Evolutionary conservation across 1,140 invertebrate species (phyloP), one percentile per base, ranked within the genome.

Genomic region (Amphibalanus amphitrite): DNA sequence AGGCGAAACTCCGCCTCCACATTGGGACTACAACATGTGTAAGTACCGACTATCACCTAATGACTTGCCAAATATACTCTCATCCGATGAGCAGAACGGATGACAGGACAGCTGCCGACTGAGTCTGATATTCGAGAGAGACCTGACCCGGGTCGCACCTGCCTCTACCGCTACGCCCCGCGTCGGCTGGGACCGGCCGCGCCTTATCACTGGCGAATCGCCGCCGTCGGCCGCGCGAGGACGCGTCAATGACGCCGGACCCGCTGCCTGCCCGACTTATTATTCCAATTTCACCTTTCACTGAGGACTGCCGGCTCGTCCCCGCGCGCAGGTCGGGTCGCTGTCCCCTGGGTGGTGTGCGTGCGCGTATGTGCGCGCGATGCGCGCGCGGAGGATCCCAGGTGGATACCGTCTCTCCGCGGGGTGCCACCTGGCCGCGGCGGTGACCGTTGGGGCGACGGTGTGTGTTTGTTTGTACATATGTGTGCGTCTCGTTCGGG

Each of bases 221-320:
- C 47, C 47, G 47, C 47, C 47, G 10, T 20, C 47, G 13, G 47
- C 13, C 47, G 47, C 47, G 1, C 47, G 47, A 3, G 1, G 1
- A 13, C 47, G 17, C 20, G 47, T 15, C 47, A 59, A 59, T 59
- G 47, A 59, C 33, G 33, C 33, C 15, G 4, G 4, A 38, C 33
- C 33, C 15, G 33, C 33, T 38, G 33, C 33, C 33, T 59, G 47
- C 47, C 47, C 47, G 47, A 59, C 47, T 59, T 59, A 59, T 59
- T 59, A 59, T 59, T 59, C 47, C 47, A 59, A 59, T 59, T 59
- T 59, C 47, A 59, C 47, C 47, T 59, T 59, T 59, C 47, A 59
- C 47, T 59, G 10, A 1, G 6, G 47, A 3, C 6, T 20, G 47
- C 13, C 20, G 47, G 6, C 38, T 6, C 47, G 47, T 59, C 47